These are phyloP conservation scores for Trichomalopsis sarcophagae DNA, from an alignment of 1,140 invertebrate genomes.

Conservation along the genomic window DNA sequence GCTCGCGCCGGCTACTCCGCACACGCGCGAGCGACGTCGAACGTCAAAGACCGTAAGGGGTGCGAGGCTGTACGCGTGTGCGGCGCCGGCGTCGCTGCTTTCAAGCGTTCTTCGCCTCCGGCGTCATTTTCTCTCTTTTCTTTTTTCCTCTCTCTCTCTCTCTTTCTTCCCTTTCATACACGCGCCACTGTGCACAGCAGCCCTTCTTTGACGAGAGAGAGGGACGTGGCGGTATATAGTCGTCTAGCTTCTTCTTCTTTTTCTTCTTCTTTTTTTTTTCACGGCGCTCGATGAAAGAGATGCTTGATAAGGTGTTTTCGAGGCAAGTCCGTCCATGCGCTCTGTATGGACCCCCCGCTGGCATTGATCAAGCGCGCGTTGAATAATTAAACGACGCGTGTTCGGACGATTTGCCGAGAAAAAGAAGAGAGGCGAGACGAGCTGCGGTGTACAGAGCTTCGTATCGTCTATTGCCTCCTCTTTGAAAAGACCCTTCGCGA, in stretches of 20 bases:
- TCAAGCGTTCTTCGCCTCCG: background rate
- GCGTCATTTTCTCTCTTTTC: conserved; percentile 16
- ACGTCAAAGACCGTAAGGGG: conserved; percentile 25
- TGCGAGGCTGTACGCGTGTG: no score
- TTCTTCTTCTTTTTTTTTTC: background rate
- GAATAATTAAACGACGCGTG: conserved; percentile 38
- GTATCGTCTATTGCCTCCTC: background rate
- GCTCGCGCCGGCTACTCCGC: no score
- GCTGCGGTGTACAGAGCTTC: no score
- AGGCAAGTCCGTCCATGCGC: background rate
- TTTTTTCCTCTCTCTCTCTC: background rate
- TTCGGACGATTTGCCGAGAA: background rate
- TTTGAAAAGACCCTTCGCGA: background rate
- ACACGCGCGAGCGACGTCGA: background rate
- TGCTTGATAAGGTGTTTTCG: conserved; percentile 46
- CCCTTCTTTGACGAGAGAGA: conserved; percentile 14
- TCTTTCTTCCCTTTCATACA: background rate
- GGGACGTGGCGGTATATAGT: background rate
- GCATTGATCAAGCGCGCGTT: conserved; percentile 38
- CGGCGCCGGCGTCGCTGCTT: background rate
- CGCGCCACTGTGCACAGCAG: background rate
- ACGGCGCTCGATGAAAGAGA: conserved; percentile 16
- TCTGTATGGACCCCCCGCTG: background rate
- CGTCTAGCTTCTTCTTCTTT: conserved; percentile 2
- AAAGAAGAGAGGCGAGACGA: background rate